phyloP scores from a whole-genome alignment of 2,113 vertebrate genomes.

The Tympanuchus pallidicinctus region DNA sequence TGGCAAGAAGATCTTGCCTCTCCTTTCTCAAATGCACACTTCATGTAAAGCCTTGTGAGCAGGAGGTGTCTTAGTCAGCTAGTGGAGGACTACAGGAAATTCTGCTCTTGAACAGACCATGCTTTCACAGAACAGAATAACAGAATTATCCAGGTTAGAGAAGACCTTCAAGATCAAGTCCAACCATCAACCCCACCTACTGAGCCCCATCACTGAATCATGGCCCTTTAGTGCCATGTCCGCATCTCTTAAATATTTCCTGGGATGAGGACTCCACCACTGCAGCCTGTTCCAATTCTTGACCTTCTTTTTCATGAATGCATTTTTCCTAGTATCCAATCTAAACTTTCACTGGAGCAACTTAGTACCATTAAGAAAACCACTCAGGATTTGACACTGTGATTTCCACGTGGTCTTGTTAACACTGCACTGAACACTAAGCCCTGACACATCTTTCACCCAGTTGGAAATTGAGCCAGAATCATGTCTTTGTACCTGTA shows the following conservation, averaged over 20 bases:
- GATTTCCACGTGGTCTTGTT: background rate
- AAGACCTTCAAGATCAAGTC: background rate
- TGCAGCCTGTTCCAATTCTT: background rate
- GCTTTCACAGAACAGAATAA: background rate
- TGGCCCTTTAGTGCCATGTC: background rate
- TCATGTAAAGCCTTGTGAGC: background rate
- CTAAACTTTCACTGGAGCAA: background rate
- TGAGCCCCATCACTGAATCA: background rate
- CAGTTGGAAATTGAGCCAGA: background rate
- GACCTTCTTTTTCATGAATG: background rate
- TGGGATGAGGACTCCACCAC: background rate
- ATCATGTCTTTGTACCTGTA: conserved; percentile 83
- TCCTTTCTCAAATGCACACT: background rate
- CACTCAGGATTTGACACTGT: background rate
- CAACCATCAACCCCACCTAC: background rate
- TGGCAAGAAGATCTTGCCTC: background rate
- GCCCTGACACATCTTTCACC: background rate
- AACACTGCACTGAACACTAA: background rate
- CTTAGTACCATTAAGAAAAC: background rate
- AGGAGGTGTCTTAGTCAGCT: background rate
- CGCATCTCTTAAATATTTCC: background rate
- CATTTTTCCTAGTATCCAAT: background rate
- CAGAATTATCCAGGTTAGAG: background rate
- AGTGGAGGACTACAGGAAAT: background rate
- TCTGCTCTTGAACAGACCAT: fast-evolving